Evolutionary conservation across 2,888 invertebrate species (phyloP).

Genomic region (Limnephilus rhombicus): DNA sequence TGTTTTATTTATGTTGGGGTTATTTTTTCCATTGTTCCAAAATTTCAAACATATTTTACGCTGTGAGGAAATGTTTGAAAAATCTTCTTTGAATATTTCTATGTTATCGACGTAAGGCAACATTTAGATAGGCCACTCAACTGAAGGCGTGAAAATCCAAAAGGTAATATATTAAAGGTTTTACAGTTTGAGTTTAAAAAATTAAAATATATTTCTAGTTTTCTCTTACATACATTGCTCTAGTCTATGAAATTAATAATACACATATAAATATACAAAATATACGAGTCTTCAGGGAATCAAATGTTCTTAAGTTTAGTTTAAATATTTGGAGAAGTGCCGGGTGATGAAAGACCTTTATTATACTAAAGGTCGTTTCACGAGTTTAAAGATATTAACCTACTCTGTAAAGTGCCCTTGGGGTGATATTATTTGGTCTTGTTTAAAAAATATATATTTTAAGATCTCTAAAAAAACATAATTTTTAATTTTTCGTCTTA

Average conservation of each 20-base stretch:
- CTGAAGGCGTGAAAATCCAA: neutral
- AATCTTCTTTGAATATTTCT: neutral
- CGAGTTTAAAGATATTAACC: too few relatives aligned
- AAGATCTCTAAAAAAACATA: too few relatives aligned
- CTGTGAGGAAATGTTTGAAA: neutral
- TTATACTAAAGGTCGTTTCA: neutral
- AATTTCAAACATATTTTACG: neutral
- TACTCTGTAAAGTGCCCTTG: too few relatives aligned
- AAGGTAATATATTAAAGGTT: neutral
- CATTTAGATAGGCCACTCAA: neutral
- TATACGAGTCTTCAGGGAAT: neutral
- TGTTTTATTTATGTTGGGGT: neutral
- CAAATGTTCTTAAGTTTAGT: neutral
- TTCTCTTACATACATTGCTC: too few relatives aligned
- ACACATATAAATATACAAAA: too few relatives aligned
- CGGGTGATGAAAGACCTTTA: neutral
- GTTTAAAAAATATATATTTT: too few relatives aligned
- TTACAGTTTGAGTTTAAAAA: too few relatives aligned
- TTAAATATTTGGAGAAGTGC: neutral
- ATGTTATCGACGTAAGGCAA: neutral
- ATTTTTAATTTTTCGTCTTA: too few relatives aligned
- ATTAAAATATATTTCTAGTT: too few relatives aligned
- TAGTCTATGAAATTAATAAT: too few relatives aligned
- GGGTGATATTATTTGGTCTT: too few relatives aligned
- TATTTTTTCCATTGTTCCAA: neutral